Percentiles rank a stretch among this genome's conserved stretches.
phyloP scores from a whole-genome alignment of 2,797 vertebrate genomes.

The Cygnus olor region DNA sequence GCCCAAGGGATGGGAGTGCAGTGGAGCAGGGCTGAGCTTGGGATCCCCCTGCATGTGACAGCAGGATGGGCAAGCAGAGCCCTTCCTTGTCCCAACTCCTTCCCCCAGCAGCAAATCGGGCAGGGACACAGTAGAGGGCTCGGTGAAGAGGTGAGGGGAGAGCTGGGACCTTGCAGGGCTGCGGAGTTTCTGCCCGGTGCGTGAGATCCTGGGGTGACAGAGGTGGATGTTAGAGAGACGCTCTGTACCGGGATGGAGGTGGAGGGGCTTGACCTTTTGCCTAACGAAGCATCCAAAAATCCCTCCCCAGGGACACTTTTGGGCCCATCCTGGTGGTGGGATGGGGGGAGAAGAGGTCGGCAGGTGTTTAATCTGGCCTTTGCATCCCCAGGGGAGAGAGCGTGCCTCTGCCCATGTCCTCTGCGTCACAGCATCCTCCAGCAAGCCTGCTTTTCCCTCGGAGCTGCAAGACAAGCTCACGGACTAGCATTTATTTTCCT shows the following conservation, averaged over 20 bases:
- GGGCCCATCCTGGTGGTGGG: neutral
- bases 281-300: neutral
- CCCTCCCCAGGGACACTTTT: neutral
- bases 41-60: fast-evolving
- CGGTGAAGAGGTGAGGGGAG: fast-evolving
- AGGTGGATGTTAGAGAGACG: neutral
- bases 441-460: fast-evolving
- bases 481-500: neutral
- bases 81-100: neutral
- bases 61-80: neutral
- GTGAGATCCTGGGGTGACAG: neutral
- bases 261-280: neutral
- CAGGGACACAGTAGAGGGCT: neutral
- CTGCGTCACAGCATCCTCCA: neutral
- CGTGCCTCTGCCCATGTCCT: neutral
- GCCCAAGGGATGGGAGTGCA: neutral
- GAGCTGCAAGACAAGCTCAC: fast-evolving
- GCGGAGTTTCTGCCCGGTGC: fast-evolving
- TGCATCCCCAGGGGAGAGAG: neutral
- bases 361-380: neutral
- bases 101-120: neutral
- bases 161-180: neutral
- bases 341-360: neutral
- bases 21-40: neutral
- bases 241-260: neutral